These are phyloP conservation scores for Smutsia temminckii DNA, from an alignment of 2,797 vertebrate species.

Conservation along the genomic window DNA sequence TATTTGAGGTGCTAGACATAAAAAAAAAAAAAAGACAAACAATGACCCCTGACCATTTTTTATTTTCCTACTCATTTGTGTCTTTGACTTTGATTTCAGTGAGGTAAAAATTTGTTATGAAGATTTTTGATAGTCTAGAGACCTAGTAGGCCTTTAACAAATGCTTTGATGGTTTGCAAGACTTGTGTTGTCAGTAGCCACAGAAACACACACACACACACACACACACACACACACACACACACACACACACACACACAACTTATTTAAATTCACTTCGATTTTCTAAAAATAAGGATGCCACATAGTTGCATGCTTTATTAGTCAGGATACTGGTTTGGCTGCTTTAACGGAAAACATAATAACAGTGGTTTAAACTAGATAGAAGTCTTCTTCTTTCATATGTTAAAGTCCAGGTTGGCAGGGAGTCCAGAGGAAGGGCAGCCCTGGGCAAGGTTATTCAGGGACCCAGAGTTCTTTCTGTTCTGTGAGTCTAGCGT, in stretches of 20 bases:
- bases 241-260: not conserved
- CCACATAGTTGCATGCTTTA: not conserved
- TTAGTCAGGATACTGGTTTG: slow-evolving; percentile 7
- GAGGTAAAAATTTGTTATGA: slow-evolving; percentile 13
- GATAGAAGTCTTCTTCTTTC: not conserved
- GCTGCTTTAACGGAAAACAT: slow-evolving; percentile 19
- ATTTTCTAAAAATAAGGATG: slow-evolving; percentile 57
- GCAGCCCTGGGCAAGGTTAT: not conserved
- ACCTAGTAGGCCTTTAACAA: not conserved
- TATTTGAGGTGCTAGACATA: not conserved
- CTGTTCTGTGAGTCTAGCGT: not conserved
- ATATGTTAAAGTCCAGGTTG: not conserved
- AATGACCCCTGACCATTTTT: not conserved
- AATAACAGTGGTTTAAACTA: slow-evolving; percentile 16
- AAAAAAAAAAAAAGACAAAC: not conserved
- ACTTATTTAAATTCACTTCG: not conserved
- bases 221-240: not conserved
- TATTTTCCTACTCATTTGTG: slow-evolving; percentile 10
- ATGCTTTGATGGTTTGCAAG: not conserved
- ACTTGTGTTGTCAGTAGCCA: not conserved
- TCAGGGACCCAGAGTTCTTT: not conserved
- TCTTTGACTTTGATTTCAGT: slow-evolving; percentile 35
- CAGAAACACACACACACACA: not conserved
- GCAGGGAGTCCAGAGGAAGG: not conserved
- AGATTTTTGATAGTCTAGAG: not conserved